phyloP scores from a whole-genome alignment of 23 tunicate species.

The Botrylloides violaceus region DNA sequence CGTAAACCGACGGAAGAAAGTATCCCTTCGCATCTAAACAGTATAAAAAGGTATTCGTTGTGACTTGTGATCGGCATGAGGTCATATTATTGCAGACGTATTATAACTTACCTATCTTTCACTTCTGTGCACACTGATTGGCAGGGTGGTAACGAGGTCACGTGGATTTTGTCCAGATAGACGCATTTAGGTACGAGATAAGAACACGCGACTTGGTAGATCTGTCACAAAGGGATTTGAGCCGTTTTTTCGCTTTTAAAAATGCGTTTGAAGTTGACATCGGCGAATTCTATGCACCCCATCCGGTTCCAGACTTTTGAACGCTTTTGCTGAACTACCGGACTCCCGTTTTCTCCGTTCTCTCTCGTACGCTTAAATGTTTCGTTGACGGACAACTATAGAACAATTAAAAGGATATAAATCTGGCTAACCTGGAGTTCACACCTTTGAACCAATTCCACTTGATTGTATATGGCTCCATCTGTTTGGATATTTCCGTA shows the following conservation, averaged over 20 bases:
- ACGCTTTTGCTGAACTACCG: no score
- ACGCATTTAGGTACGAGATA: slow-evolving; percentile 57
- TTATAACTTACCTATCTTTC: slow-evolving; percentile 28
- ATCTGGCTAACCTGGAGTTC: slow-evolving; percentile 43
- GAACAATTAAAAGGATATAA: no score
- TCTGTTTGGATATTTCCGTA: not conserved
- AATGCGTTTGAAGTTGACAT: no score
- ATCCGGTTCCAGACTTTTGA: no score
- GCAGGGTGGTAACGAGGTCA: slow-evolving; percentile 31
- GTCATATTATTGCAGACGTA: not conserved
- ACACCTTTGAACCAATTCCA: slow-evolving; percentile 22
- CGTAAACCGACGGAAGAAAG: slow-evolving; percentile 14
- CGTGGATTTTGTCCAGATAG: slow-evolving; percentile 30
- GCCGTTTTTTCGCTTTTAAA: no score
- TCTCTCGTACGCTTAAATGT: no score
- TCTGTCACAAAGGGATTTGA: slow-evolving; percentile 35
- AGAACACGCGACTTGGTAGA: slow-evolving; percentile 57
- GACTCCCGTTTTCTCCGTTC: no score
- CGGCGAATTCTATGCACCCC: no score
- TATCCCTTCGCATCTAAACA: slow-evolving; percentile 23
- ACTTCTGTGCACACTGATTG: slow-evolving; percentile 36
- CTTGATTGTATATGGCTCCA: not conserved
- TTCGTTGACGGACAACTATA: no score
- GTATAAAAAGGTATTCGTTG: not conserved
- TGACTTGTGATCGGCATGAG: not conserved